Evolutionary conservation across 2,888 invertebrate species (phyloP), one percentile per base, ranked within the genome.

Genomic region (Archips xylosteana): DNA sequence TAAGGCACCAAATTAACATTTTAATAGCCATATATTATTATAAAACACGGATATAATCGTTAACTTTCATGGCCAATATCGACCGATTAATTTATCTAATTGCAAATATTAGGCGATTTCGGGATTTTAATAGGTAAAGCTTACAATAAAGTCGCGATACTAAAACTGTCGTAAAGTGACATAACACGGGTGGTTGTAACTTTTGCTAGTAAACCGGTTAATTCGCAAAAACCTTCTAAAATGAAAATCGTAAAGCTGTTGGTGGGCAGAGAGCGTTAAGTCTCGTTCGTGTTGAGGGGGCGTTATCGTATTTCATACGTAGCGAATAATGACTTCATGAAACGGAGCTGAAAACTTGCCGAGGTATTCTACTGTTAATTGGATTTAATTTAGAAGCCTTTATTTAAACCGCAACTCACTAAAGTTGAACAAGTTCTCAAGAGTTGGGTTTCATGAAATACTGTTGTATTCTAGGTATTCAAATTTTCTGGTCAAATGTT

Each of bases 1-100:
- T 93, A 92, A 88, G 86, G 87, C 86, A 79, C 85, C 80, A 89
- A 92, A 94, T 94, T 93, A 93, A 93, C 93, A 92, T 93, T 92
- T 93, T 92, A 92, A 94, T 88, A 87, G 87, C 87, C 87, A 90
- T 89, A 91, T 91, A 91, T 92, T 91, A 91, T 88, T 90, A 90
- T 90, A 90, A 89, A 88, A 89, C 85, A 86, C 78, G 80, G 73
- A 80, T 82, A 84, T 88, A 84, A 89, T 84, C 87, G 85, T 87
- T 78, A 85, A 85, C 81, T 86, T 87, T 87, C 86, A 87, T 87
- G 82, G 82, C 81, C 75, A 82, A 78, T 86, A 85, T 86, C 79
- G 84, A 79, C 82, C 80, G 77, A 75, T 85, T 83, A 81, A 87
- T 86, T 87, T 9, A 72, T 57, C 36, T 68, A 68, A 73, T 73